Evolutionary conservation across 2,888 invertebrate genomes (phyloP), one percentile per base, ranked within the genome.

Genomic region (Athripsodes cinereus): DNA sequence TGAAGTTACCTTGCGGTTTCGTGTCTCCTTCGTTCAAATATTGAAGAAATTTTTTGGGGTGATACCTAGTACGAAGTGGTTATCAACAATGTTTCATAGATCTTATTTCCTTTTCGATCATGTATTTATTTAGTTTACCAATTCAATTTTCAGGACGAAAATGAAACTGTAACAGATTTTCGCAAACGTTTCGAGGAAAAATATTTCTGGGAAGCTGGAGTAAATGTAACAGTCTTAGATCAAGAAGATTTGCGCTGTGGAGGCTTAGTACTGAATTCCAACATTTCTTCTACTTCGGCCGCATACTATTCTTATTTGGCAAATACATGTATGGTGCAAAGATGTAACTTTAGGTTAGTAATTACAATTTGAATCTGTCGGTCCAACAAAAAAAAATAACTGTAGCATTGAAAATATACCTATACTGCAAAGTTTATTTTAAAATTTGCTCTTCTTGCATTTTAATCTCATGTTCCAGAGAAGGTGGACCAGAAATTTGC

Each of bases 161-260:
- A 87, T 66, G 87, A 87, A 62, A 83, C 83, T 20, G 82, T 85
- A n/a, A 87, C 86, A 54, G 87, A 88, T 70, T 85, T 88, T 65
- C 81, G 82, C 68, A 84, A 87, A 65, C 79, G 87, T 65, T 89
- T 90, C 69, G 84, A 83, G 8, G 82, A 82, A 65, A 83, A 81
- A 59, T 71, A 85, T 54, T 71, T 90, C 21, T 75, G 80, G 69
- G 76, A 80, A 48, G 81, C 83, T 67, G 85, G 87, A 31, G 86
- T 90, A 0, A 88, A 89, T 69, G 81, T 87, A 35, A 86, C 87
- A 13, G 87, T 85, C 54, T 73, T 90, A 62, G 87, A 88, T 65
- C 85, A 86, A 67, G 81, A 85, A 66, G 89, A 90, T 72, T 71
- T 89, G 58, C 77, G 89, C 63, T 90, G 89, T 68, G 89, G 89